Evolutionary conservation across 1,140 invertebrate genomes (phyloP).

Genomic region (Neomicropteryx cornuta): DNA sequence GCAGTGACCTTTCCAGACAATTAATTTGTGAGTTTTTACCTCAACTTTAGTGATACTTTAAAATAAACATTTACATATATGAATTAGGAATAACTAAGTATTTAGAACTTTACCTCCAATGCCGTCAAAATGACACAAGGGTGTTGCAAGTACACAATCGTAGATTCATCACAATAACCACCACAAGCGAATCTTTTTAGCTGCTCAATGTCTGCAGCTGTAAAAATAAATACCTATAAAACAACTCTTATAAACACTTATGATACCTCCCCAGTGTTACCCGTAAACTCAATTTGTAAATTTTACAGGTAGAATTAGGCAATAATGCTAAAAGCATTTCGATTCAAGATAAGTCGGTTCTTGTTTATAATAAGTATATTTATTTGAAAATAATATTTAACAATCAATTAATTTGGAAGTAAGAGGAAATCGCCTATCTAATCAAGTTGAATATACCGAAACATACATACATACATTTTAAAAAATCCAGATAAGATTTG

Average conservation of each 20-base stretch:
- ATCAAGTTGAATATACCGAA: too few relatives aligned
- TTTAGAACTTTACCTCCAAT: constrained; percentile 46
- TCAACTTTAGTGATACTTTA: background rate
- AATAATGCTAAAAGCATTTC: background rate
- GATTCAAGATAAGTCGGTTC: too few relatives aligned
- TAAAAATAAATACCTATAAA: constrained; percentile 19
- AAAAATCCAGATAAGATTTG: too few relatives aligned
- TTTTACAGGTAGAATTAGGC: constrained; percentile 2
- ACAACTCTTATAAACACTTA: background rate
- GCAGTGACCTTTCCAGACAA: too few relatives aligned
- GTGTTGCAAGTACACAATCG: constrained; percentile 75
- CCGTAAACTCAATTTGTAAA: constrained; percentile 1
- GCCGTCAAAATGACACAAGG: constrained; percentile 77
- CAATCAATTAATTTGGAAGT: too few relatives aligned
- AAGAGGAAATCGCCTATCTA: too few relatives aligned
- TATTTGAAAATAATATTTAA: too few relatives aligned
- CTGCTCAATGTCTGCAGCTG: constrained; percentile 70
- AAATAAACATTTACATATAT: too few relatives aligned
- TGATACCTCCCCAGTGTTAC: background rate
- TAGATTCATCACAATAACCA: constrained; percentile 66
- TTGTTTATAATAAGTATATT: too few relatives aligned
- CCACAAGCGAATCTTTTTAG: constrained; percentile 67
- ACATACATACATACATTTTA: too few relatives aligned
- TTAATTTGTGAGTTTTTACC: constrained; percentile 10
- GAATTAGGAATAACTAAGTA: constrained; percentile 2